phyloP scores from a whole-genome alignment of 1,140 invertebrate genomes.

The Sitobion miscanthi region DNA sequence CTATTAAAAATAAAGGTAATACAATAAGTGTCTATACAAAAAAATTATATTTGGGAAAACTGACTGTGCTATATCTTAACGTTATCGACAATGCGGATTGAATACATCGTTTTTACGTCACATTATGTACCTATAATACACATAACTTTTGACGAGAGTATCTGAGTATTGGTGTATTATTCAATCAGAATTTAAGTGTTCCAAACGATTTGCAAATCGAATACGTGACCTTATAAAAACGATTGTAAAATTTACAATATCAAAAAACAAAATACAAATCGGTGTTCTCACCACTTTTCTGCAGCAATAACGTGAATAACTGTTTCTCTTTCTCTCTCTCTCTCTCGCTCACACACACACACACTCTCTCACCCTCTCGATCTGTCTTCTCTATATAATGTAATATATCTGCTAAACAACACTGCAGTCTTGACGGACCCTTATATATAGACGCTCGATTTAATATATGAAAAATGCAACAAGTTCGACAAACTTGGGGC shows the following conservation, averaged over 20 bases:
- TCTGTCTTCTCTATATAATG: background rate
- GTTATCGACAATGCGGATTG: background rate
- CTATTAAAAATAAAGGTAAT: background rate
- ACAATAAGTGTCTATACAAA: background rate
- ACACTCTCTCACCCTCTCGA: background rate
- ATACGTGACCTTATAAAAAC: background rate
- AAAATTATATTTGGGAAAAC: background rate
- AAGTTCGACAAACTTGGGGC: slow-evolving; percentile 9
- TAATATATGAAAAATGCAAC: slow-evolving; percentile 28
- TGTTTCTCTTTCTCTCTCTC: background rate
- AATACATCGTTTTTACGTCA: background rate
- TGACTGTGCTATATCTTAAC: background rate
- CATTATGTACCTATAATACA: background rate
- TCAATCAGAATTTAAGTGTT: background rate
- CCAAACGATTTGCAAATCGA: background rate
- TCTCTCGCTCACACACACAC: background rate
- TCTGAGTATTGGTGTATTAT: background rate
- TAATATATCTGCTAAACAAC: background rate
- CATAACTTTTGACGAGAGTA: background rate
- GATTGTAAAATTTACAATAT: background rate
- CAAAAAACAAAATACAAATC: background rate
- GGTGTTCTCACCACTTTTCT: background rate
- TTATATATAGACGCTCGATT: background rate
- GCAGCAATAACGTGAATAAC: background rate
- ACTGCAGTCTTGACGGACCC: background rate